phyloP scores from a whole-genome alignment of 1,140 invertebrate species.

The Drepana arcuata region DNA sequence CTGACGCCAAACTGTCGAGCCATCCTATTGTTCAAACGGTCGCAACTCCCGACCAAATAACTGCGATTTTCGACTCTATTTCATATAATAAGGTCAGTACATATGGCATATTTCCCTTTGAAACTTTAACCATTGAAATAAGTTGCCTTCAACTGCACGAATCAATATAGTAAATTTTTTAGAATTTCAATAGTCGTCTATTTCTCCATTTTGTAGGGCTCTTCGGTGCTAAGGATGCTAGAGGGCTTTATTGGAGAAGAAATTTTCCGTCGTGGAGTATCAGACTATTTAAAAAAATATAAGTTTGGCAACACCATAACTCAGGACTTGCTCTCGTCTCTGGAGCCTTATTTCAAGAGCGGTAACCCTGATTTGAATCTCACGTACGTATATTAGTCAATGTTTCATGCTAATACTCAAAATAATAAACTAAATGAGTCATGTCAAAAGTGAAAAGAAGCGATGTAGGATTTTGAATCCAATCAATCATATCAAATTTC shows the following conservation, averaged over 20 bases:
- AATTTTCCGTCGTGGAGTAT: conserved; percentile 82
- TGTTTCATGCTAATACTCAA: too few relatives aligned
- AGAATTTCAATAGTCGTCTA: too few relatives aligned
- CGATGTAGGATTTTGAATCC: too few relatives aligned
- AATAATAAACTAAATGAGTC: too few relatives aligned
- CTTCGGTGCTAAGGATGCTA: conserved; percentile 91
- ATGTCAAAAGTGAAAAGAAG: too few relatives aligned
- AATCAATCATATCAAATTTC: too few relatives aligned
- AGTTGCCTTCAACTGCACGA: too few relatives aligned
- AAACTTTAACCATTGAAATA: too few relatives aligned
- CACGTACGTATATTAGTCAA: conserved; percentile 42
- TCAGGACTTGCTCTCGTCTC: conserved; percentile 81
- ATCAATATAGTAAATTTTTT: too few relatives aligned
- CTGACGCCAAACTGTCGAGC: conserved; percentile 87
- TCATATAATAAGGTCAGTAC: conserved; percentile 88
- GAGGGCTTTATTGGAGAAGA: conserved; percentile 85
- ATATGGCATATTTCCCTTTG: too few relatives aligned
- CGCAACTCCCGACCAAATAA: conserved; percentile 90
- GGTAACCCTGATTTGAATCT: conserved; percentile 42
- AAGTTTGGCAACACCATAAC: conserved; percentile 85
- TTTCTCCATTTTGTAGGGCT: conserved; percentile 84
- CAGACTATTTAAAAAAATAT: conserved; percentile 81
- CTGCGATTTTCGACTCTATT: conserved; percentile 92
- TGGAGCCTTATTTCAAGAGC: conserved; percentile 64
- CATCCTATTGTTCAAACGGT: conserved; percentile 91